Conservation (phyloP, 1,140 invertebrate genomes). For the Trigoniulus corallinus region DNA sequence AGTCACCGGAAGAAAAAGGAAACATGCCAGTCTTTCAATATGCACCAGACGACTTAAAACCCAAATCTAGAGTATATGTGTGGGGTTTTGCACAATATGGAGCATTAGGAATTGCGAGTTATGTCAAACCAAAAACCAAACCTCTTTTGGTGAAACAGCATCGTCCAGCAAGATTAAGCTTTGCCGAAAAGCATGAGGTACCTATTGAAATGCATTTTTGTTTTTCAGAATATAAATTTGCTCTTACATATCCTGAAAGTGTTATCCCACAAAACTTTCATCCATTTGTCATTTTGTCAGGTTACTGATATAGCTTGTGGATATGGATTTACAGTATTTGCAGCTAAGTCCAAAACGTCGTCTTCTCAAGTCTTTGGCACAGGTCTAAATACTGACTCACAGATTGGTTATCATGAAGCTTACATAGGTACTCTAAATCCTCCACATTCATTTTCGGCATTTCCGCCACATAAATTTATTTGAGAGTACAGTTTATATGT, state of each 20-base stretch:
- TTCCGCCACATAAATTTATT: too few relatives aligned
- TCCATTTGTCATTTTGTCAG: constrained; percentile 20
- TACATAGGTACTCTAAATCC: not conserved
- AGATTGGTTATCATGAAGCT: constrained; percentile 47
- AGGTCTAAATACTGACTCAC: constrained; percentile 83
- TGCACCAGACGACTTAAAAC: not conserved
- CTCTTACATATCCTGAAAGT: not conserved
- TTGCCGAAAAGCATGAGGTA: not conserved
- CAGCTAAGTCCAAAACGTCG: constrained; percentile 43
- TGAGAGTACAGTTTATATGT: constrained; percentile 4
- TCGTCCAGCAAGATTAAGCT: not conserved
- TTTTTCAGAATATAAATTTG: too few relatives aligned
- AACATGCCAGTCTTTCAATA: not conserved
- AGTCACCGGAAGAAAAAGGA: not conserved
- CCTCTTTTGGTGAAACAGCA: not conserved
- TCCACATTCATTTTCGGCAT: too few relatives aligned
- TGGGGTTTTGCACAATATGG: not conserved
- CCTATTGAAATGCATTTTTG: too few relatives aligned
- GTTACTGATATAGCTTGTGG: constrained; percentile 60
- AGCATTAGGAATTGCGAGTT: not conserved
- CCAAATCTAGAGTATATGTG: not conserved
- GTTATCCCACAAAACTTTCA: not conserved
- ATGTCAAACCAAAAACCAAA: not conserved
- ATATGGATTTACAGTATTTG: constrained; percentile 76
- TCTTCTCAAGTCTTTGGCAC: constrained; percentile 50